Evolutionary conservation across 2,113 vertebrate species (phyloP), one percentile per base, ranked within the genome.

Genomic region (Drymodes brunneopygia): DNA sequence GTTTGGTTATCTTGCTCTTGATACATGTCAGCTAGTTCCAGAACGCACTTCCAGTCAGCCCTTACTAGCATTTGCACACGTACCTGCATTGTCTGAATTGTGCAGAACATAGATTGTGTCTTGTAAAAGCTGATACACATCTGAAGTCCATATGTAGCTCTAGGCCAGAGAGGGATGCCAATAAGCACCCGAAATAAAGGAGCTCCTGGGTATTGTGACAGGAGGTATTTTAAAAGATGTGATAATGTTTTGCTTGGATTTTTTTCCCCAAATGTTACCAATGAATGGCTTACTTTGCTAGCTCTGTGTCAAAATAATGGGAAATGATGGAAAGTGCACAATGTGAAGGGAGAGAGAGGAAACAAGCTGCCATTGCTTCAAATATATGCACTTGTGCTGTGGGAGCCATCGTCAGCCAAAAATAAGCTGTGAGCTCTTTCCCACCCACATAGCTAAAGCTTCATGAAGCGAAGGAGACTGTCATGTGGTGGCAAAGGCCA

Each of bases 401-500:
- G 83, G 83, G 86, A 91, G 58, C 87, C 58, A 60, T 69, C 2
- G 0, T 56, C 73, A 88, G 54, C 62, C 62, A 94, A 74, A 89
- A 94, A 75, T 87, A 92, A 47, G 25, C 62, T 90, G 74, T 11
- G 10, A 91, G 54, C 71, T 92, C 75, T 89, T 86, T 94, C 42
- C 74, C 91, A 73, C 94, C 92, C 87, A 82, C 93, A 4, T 73
- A 86, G 28, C 62, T 95, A 54, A 31, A 60, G 65, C 33, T 93
- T 87, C n/a, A 54, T 82, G 75, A 90, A 91, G 42, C 0, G 3
- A 53, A 90, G 69, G 58, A 95, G 70, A 90, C 54, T 94, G 70
- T 92, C 84, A 82, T 86, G 90, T 66, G 71, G 90, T 94, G 71
- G 48, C 84, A 94, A 86, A 88, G 94, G 66, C 81, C 70, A 87